phyloP scores from a whole-genome alignment of 2,888 invertebrate species.

The Drosophila diplacantha region DNA sequence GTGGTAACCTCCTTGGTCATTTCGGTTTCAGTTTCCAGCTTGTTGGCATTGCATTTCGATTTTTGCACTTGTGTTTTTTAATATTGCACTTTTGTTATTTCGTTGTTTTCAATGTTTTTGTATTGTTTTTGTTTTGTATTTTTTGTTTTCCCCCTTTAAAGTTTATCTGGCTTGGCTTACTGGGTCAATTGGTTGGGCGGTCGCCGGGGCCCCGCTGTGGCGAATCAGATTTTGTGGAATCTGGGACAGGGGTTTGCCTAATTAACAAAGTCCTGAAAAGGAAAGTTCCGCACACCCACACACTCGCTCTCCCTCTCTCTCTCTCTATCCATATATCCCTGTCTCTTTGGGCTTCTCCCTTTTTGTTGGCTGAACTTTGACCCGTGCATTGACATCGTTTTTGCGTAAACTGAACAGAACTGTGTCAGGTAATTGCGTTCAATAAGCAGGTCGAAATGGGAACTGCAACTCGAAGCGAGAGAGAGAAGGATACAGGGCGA shows the following conservation, averaged over 20 bases:
- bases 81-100: constrained; percentile 50
- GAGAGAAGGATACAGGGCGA: neutral
- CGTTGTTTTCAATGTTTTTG: neutral
- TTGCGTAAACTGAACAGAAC: constrained; percentile 43
- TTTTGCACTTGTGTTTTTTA: constrained; percentile 62
- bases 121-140: neutral
- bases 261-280: constrained; percentile 56
- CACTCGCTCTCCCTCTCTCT: too few relatives aligned
- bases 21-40: constrained; percentile 29
- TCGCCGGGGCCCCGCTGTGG: constrained; percentile 8
- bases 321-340: constrained; percentile 1
- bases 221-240: constrained; percentile 21
- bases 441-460: constrained; percentile 61
- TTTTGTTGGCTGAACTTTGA: constrained; percentile 56
- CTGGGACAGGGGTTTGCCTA: constrained; percentile 43
- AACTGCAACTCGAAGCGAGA: constrained; percentile 7
- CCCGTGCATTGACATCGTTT: constrained; percentile 65
- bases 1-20: constrained; percentile 10
- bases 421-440: constrained; percentile 69
- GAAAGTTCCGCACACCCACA: constrained; percentile 32
- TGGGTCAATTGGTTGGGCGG: constrained; percentile 58
- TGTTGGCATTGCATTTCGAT: constrained; percentile 55
- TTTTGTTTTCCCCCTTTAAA: constrained; percentile 27
- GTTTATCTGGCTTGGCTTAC: constrained; percentile 46
- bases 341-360: constrained; percentile 9